phyloP scores from a whole-genome alignment of 2,113 vertebrate genomes.

The Psephotus haematonotus region DNA sequence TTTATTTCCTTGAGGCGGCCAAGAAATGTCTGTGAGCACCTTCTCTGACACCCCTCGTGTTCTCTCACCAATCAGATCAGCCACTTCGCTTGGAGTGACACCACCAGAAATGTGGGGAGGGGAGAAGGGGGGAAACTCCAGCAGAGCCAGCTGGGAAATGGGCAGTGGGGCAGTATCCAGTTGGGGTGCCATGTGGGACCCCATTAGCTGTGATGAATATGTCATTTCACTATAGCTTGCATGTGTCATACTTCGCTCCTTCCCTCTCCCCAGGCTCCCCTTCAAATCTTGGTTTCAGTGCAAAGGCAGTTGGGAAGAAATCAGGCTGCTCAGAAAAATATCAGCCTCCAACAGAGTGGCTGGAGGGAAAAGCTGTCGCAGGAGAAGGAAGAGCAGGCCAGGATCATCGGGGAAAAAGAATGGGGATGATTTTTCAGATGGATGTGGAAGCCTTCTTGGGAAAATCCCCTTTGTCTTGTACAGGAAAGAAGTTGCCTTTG shows the following conservation, averaged over 20 bases:
- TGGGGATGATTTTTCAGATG: not conserved
- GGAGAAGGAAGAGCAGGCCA: not conserved
- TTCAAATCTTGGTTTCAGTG: slow-evolving; percentile 6
- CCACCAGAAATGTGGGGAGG: not conserved
- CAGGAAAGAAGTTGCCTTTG: not conserved
- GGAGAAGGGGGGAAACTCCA: not conserved
- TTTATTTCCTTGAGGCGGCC: slow-evolving; percentile 74
- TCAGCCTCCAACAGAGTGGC: not conserved
- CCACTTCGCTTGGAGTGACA: slow-evolving; percentile 42
- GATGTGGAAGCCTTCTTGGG: not conserved
- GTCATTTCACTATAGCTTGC: slow-evolving; percentile 13
- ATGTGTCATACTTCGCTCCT: not conserved
- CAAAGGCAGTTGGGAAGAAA: not conserved
- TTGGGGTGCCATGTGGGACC: not conserved
- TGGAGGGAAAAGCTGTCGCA: not conserved
- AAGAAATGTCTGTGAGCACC: slow-evolving; percentile 73
- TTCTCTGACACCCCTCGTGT: slow-evolving; percentile 61
- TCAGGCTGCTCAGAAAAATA: not conserved
- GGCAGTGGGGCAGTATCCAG: slow-evolving; percentile 5
- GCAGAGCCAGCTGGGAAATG: slow-evolving; percentile 11
- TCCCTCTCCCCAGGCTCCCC: not conserved
- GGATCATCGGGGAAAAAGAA: not conserved
- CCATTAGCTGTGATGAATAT: slow-evolving; percentile 5
- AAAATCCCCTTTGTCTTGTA: not conserved
- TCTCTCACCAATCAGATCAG: slow-evolving; percentile 57